These are phyloP conservation scores for Cephalopterus ornatus DNA, from an alignment of 2,113 vertebrate genomes.

Conservation along the genomic window DNA sequence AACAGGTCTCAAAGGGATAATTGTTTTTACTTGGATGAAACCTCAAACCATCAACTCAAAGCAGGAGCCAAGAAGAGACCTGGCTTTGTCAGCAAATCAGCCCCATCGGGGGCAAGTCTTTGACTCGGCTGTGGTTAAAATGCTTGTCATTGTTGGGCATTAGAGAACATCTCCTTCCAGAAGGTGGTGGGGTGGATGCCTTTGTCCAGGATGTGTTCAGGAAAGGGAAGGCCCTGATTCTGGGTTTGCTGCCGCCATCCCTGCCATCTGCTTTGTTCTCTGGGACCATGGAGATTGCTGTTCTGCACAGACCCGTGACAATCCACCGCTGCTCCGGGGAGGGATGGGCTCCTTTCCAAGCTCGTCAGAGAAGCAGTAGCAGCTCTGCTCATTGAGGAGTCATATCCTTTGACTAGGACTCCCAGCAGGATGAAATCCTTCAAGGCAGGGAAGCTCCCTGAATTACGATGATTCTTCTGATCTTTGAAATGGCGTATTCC, in stretches of 20 bases:
- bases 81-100: not conserved
- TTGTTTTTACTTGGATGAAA: not conserved
- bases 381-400: not conserved
- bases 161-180: rapidly evolving
- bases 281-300: rapidly evolving
- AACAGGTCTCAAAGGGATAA: not conserved
- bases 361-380: not conserved
- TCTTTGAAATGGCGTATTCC: rapidly evolving
- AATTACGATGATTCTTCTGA: not conserved
- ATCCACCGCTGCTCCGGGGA: rapidly evolving
- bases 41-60: not conserved
- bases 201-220: not conserved
- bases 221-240: rapidly evolving
- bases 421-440: not conserved
- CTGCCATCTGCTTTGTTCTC: not conserved
- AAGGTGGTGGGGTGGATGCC: not conserved
- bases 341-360: not conserved
- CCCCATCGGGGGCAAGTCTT: not conserved
- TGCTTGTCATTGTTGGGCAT: not conserved
- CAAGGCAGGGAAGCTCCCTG: not conserved
- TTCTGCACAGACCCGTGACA: not conserved
- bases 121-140: not conserved
- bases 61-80: not conserved
- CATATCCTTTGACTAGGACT: not conserved
- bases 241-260: not conserved